Percentiles rank a stretch among this genome's conserved stretches.
phyloP scores from a whole-genome alignment of 2,113 vertebrate species.

The Indri indri region DNA sequence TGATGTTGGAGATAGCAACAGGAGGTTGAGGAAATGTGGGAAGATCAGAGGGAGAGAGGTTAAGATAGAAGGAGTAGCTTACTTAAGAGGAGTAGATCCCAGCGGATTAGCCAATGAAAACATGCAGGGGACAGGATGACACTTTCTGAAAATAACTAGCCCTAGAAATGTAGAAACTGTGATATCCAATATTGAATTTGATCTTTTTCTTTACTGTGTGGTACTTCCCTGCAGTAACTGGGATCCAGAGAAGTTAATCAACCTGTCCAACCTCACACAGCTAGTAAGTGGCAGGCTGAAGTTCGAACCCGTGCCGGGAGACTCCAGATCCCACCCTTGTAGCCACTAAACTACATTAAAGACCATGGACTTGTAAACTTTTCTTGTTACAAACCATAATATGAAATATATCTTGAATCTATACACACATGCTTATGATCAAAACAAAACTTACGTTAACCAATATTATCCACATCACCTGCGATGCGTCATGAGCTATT shows the following conservation, averaged over 20 bases:
- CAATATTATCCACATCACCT: not conserved
- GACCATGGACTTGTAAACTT: not conserved
- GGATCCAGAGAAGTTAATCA: not conserved
- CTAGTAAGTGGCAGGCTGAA: not conserved
- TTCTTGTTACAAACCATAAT: not conserved
- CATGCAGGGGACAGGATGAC: accelerated
- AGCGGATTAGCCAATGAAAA: not conserved
- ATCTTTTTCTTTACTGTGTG: not conserved
- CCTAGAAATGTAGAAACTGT: not conserved
- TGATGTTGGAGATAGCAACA: not conserved
- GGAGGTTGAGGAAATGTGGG: not conserved
- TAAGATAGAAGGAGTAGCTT: not conserved
- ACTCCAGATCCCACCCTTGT: not conserved
- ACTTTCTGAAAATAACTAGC: not conserved
- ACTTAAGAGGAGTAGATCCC: not conserved
- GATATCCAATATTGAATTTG: not conserved
- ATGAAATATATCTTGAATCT: not conserved
- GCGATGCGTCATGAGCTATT: not conserved
- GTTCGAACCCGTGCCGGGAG: not conserved
- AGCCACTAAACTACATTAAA: not conserved
- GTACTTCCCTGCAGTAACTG: not conserved
- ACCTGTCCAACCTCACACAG: not conserved
- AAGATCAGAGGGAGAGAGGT: not conserved
- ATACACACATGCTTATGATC: not conserved
- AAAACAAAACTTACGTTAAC: not conserved